phyloP scores from a whole-genome alignment of 2,888 invertebrate species.

The Baronia brevicornis region DNA sequence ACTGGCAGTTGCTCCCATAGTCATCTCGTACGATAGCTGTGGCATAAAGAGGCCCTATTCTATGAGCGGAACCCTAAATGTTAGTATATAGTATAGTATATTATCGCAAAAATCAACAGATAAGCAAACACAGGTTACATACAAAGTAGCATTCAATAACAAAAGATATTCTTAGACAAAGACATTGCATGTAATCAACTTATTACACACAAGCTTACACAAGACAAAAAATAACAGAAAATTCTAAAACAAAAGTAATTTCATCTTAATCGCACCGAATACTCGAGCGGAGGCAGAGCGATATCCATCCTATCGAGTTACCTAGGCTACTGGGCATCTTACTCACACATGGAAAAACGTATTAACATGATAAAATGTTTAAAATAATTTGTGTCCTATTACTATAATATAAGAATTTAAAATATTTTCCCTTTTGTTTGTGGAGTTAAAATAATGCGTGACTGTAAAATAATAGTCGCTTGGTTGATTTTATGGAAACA shows the following conservation, averaged over 20 bases:
- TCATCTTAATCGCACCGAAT: conserved; percentile 70
- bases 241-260: conserved; percentile 60
- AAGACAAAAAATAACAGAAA: conserved; percentile 35
- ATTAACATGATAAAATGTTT: conserved; percentile 22
- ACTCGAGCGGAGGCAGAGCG: conserved; percentile 65
- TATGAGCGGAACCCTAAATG: too few relatives aligned
- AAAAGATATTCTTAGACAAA: too few relatives aligned
- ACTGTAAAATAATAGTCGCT: conserved; percentile 64
- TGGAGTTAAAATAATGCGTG: conserved; percentile 45
- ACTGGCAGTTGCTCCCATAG: too few relatives aligned
- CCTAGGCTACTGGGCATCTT: conserved; percentile 74
- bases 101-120: conserved; percentile 10
- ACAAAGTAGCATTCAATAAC: conserved; percentile 25
- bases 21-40: too few relatives aligned
- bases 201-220: conserved; percentile 29
- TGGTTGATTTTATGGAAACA: conserved; percentile 73
- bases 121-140: too few relatives aligned
- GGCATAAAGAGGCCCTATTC: too few relatives aligned
- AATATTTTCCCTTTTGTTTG: conserved; percentile 14
- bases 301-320: conserved; percentile 72
- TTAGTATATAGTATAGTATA: too few relatives aligned
- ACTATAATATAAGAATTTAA: conserved; percentile 9
- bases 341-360: conserved; percentile 26
- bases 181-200: conserved; percentile 23
- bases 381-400: too few relatives aligned